Conservation (phyloP, 2,113 vertebrate species). For the Lontra canadensis region DNA sequence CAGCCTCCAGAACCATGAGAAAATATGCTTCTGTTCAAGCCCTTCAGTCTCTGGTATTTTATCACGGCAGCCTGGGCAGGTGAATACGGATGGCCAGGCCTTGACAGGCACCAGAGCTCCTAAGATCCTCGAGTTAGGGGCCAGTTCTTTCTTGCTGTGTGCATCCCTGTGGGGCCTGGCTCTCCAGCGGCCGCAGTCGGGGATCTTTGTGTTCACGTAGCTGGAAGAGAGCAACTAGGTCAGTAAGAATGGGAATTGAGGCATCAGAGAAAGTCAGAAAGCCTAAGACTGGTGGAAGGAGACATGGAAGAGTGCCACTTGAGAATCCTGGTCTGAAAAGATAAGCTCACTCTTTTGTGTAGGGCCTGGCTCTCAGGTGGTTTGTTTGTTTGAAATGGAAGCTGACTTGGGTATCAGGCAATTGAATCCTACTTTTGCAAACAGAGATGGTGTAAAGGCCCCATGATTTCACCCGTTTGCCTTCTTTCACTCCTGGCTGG, state of each 20-base stretch:
- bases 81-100: not conserved
- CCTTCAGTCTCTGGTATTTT: not conserved
- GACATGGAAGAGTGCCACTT: conserved; percentile 1
- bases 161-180: not conserved
- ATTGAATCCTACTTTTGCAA: conserved; percentile 49
- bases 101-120: not conserved
- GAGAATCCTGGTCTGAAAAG: conserved; percentile 48
- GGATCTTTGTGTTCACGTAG: not conserved
- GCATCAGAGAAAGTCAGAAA: conserved; percentile 34
- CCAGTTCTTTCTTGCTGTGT: not conserved
- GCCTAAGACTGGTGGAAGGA: not conserved
- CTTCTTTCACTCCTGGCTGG: conserved; percentile 43
- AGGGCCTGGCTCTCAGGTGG: not conserved
- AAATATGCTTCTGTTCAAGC: not conserved
- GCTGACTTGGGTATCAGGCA: conserved; percentile 29
- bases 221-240: conserved; percentile 57
- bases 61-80: not conserved
- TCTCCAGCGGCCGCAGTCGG: not conserved
- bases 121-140: not conserved
- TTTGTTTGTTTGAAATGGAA: conserved; percentile 65
- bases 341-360: conserved; percentile 43
- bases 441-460: conserved; percentile 40
- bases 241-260: conserved; percentile 59
- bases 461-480: conserved; percentile 59
- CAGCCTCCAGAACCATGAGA: not conserved